Evolutionary conservation across 1,140 invertebrate species (phyloP).

Genomic region (Harpegnathos saltator): DNA sequence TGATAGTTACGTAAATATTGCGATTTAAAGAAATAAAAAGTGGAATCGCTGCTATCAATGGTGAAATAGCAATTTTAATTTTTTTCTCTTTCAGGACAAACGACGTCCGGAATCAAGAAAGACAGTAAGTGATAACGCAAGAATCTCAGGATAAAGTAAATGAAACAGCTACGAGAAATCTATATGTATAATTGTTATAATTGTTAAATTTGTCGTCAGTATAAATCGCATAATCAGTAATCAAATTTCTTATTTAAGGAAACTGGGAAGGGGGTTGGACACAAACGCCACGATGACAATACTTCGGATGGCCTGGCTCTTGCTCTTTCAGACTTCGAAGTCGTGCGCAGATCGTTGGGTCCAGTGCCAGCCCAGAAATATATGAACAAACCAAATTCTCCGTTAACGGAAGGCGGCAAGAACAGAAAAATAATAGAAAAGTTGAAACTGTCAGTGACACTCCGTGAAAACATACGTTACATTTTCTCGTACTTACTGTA

Average conservation of each 20-base stretch:
- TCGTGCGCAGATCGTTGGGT: slow-evolving; percentile 30
- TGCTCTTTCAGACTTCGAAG: slow-evolving; percentile 21
- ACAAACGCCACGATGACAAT: neutral
- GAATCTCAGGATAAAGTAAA: no score
- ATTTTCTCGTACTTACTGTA: slow-evolving; percentile 67
- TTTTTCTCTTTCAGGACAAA: slow-evolving; percentile 21
- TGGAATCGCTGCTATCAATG: neutral
- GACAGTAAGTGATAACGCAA: slow-evolving; percentile 15
- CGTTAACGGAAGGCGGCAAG: neutral
- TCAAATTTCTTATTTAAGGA: slow-evolving; percentile 29
- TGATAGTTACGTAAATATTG: slow-evolving; percentile 15
- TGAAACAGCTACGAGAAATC: neutral
- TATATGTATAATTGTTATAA: neutral
- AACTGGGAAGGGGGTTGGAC: neutral
- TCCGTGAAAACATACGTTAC: slow-evolving; percentile 65
- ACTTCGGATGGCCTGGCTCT: neutral
- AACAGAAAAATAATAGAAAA: slow-evolving; percentile 21
- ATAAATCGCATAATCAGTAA: neutral
- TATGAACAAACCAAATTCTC: neutral
- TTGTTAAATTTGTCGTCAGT: neutral
- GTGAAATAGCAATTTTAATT: slow-evolving; percentile 5
- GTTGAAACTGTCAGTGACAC: slow-evolving; percentile 34
- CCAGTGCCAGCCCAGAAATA: neutral
- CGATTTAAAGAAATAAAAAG: neutral
- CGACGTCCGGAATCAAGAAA: neutral